Base-by-base conservation (phyloP, 2,797 vertebrate genomes). In the Merluccius polli region DNA sequence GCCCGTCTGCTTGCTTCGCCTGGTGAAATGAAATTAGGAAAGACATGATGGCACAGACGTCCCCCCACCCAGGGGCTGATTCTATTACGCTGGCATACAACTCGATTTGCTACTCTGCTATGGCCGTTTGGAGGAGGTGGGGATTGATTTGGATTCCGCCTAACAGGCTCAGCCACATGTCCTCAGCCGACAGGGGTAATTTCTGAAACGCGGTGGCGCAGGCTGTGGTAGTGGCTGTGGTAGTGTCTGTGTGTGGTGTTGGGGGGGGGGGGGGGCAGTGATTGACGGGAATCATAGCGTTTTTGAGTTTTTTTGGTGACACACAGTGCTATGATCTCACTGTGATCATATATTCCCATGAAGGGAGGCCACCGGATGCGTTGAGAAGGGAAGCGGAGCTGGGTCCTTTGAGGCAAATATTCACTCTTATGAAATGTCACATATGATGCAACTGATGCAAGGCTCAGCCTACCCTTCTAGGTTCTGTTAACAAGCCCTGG, bases 21-120 rank as follows among this genome's bases (percentile, higher is more conserved):
- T 78, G 74, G 75, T 71, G 77, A 90, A 93, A 92, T 92, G 84
- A 88, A 93, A 93, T 92, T 91, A 92, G 82, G 78, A 85, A 88
- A 87, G 90, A 92, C 88, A 89, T 91, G 89, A 94, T 93, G 90
- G 89, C 91, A 90, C 83, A 87, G 90, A 91, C 91, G 86, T 87
- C 88, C 88, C 86, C 86, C 89, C 88, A 83, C 89, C 90, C 88
- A 89, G 83, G 79, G 83, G 86, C 89, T 92, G 88, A 91, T 92
- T 88, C 85, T 80, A 89, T 93, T 90, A 92, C 78, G 84, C 35
- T 65, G 83, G 84, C 88, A 87, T 75, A 89, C 21, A 93, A 92
- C 81, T 87, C 77, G 73, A 90, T 93, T 90, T 89, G 82, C 79
- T 91, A 72, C 86, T 90, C 89, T 89, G 86, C 85, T 89, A 80